Evolutionary conservation across 2,888 invertebrate species (phyloP).

Genomic region (Ichneumon xanthorius): DNA sequence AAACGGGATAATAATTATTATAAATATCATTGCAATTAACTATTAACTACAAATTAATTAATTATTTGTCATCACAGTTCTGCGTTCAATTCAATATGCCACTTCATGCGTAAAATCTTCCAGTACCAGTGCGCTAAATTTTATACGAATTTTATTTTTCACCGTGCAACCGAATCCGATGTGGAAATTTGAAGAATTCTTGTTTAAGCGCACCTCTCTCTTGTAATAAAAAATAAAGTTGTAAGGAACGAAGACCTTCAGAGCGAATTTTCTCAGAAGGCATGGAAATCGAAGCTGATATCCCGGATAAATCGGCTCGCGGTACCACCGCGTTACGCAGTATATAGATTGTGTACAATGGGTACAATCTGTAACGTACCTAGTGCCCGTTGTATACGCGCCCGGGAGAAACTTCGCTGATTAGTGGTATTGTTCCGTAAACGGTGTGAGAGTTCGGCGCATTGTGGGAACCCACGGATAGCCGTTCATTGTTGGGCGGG

Average conservation of each 20-base stretch:
- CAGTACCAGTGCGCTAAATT: too few relatives aligned
- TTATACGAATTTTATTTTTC: too few relatives aligned
- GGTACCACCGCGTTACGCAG: slow-evolving; percentile 20
- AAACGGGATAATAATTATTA: neutral
- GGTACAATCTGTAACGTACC: slow-evolving; percentile 15
- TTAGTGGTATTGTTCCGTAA: slow-evolving; percentile 74
- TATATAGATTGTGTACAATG: slow-evolving; percentile 13
- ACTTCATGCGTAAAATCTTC: too few relatives aligned
- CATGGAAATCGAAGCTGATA: neutral
- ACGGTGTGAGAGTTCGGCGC: slow-evolving; percentile 71
- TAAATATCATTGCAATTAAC: neutral
- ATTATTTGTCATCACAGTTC: too few relatives aligned
- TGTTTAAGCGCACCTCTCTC: neutral
- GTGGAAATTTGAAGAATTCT: neutral
- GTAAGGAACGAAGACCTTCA: neutral
- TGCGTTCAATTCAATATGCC: too few relatives aligned
- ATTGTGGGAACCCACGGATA: slow-evolving; percentile 69
- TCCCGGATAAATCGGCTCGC: slow-evolving; percentile 31
- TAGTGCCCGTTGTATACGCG: slow-evolving; percentile 29
- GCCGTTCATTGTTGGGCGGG: slow-evolving; percentile 69
- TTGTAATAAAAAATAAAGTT: neutral
- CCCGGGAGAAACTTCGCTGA: slow-evolving; percentile 68
- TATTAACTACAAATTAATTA: too few relatives aligned
- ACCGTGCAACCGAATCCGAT: neutral
- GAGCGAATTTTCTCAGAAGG: neutral